phyloP scores from a whole-genome alignment of 2,797 vertebrate species.

The Liasis olivaceus region DNA sequence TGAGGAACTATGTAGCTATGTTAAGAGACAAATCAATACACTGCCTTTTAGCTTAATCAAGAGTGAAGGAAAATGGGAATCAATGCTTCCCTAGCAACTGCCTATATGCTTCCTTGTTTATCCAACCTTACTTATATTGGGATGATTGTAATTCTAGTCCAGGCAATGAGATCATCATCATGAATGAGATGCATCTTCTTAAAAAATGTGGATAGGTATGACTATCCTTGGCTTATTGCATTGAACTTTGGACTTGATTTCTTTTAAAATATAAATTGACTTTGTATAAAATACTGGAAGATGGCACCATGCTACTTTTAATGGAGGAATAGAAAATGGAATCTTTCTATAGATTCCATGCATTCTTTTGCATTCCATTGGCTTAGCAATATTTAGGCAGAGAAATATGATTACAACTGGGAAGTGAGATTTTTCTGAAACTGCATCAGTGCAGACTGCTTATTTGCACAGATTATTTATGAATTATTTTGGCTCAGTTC shows the following conservation, averaged over 20 bases:
- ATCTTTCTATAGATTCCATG: neutral
- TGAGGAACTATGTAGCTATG: neutral
- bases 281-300: neutral
- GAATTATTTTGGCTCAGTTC: neutral
- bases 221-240: neutral
- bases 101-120: neutral
- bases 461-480: neutral
- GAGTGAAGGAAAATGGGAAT: neutral
- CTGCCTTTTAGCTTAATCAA: neutral
- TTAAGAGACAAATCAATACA: neutral
- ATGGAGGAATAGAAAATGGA: neutral
- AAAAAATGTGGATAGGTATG: neutral
- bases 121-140: neutral
- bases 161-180: neutral
- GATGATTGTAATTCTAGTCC: neutral
- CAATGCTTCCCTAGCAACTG: neutral
- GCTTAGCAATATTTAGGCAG: neutral
- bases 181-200: neutral
- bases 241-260: neutral
- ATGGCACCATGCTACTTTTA: neutral
- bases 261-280: constrained; percentile 1
- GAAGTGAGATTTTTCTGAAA: neutral
- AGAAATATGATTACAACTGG: neutral
- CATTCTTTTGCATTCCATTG: neutral
- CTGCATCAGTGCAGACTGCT: neutral